Base-by-base conservation (phyloP, 2,113 vertebrate genomes). In the Petromus typicus region DNA sequence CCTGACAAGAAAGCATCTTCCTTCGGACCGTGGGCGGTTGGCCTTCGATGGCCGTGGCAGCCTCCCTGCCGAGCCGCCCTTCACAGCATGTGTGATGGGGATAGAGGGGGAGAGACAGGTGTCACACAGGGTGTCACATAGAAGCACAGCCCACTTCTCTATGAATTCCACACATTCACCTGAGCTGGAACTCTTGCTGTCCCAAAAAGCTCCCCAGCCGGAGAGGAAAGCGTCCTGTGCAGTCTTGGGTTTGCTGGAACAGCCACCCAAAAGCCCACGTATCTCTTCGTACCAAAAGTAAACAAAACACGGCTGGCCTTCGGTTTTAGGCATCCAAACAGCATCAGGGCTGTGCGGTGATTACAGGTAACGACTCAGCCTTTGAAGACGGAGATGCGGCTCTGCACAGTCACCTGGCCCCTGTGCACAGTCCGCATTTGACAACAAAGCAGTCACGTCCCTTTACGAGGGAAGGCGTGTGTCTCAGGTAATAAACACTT, bases 331-430 rank as follows among this genome's bases (percentile, higher is more conserved):
- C n/a, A n/a, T n/a, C 86, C 94, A 85, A 86, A 32, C 89, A 14
- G 84, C 67, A 83, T 89, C 67, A 86, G 17, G 27, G 45, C 34
- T 5, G 69, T n/a, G 12, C 43, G 32, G 81, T 59, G 86, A 95
- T 79, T 67, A 93, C 63, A 78, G 86, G 91, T 81, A 87, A 95
- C 97, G 80, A 80, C 86, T 32, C 0, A 40, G 22, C 91, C 96
- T 98, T 97, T 98, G 97, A 97, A 97, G 95, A 40, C 59, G 3
- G 75, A 84, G 79, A 95, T 45, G 80, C 97, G 81, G 73, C 89
- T 87, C 67, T 17, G 0, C 34, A 40, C 78, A 25, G 25, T 96
- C 95, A 97, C 92, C 91, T 20, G 75, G 37, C 63, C 92, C 61
- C 5, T 17, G 34, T 54, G n/a, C 84, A 86, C 92, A 96, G 73